Evolutionary conservation across 2,797 vertebrate species (phyloP), one percentile per base, ranked within the genome.

Genomic region (Silurus lanzhouensis): DNA sequence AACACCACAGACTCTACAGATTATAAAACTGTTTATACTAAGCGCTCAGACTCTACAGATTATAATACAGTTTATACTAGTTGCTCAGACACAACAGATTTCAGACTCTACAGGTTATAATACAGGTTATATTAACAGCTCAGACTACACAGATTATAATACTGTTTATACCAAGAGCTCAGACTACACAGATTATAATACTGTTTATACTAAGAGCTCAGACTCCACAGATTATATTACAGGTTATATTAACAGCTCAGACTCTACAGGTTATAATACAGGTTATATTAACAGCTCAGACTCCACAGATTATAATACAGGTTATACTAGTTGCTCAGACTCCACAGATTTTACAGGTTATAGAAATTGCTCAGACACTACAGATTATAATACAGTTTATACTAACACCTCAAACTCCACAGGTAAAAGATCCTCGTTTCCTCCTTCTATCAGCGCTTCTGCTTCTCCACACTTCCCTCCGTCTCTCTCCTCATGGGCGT

Each of bases 401-500:
- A 63, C 60, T n/a, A 63, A 22, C 60, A 22, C 60, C 48, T 52
- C 8, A 52, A 52, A 67, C 31, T 1, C 17, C 17, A 70, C 17
- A 70, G 31, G 67, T 38, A 38, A 38, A 19, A 12, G 38, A 60
- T 77, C 27, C 55, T 38, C 55, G 14, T 10, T 38, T 44, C 22
- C 27, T 61, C 75, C 72, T 57, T 1, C n/a, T 74, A 74, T 71
- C 44, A 22, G 4, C 38, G 19, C 46, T 20, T 13, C 19, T n/a
- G 58, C 48, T 52, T 4, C 48, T 52, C 48, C 48, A 52, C 48
- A 52, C 48, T 52, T 44, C 66, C 68, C 27, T 63, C 22, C 27
- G 25, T 63, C 71, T 55, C 31, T 22, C 46, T 57, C 61, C 72
- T 84, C 31, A 84, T 83, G 84, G 77, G 87, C 83, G 84, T 80